Base-by-base conservation (phyloP, 2,888 invertebrate genomes). In the Liodrosophila aerea region DNA sequence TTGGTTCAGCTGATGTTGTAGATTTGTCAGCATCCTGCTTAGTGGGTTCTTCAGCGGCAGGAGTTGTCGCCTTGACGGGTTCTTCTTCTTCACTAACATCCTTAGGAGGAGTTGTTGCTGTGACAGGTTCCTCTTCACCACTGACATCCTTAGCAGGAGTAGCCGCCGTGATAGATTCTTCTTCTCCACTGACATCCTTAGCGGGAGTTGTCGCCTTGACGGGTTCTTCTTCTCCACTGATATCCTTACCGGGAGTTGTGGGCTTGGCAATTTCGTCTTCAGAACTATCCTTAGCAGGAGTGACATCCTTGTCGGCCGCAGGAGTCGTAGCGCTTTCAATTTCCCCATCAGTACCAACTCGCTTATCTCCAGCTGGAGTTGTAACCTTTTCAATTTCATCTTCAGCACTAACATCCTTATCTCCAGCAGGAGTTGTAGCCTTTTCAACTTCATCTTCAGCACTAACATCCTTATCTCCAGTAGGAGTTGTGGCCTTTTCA, bases 231-330 rank as follows among this genome's bases (percentile, higher is more conserved):
- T 44, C 57, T 8, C 7, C 40, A n/a, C 11, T 37, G 8, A n/a
- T 11, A 9, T 57, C 52, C 36, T 52, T 37, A 1, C 33, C 16
- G 11, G 60, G 49, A 15, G 46, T 53, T 46, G 56, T 45, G 4
- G 56, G 41, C 12, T 68, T 58, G 16, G 31, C n/a, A 9, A 34
- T 15, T 11, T 66, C 72, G n/a, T 43, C 56, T 5, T 64, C 68
- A 22, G 22, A 22, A n/a, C n/a, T n/a, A n/a, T n/a, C n/a, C n/a
- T 15, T 13, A 13, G 34, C 1, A 34, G 0, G 27, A 41, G n/a
- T 13, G 18, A n/a, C 11, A 30, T 12, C 33, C 31, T 40, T 18
- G 7, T 52, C n/a, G n/a, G n/a, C n/a, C n/a, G 33, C 2, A n/a
- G 22, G 13, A 39, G 16, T 56, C 33, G 11, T 47, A 2, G 36